These are phyloP conservation scores for Osmerus eperlanus DNA, from an alignment of 2,113 vertebrate genomes.

Conservation along the genomic window DNA sequence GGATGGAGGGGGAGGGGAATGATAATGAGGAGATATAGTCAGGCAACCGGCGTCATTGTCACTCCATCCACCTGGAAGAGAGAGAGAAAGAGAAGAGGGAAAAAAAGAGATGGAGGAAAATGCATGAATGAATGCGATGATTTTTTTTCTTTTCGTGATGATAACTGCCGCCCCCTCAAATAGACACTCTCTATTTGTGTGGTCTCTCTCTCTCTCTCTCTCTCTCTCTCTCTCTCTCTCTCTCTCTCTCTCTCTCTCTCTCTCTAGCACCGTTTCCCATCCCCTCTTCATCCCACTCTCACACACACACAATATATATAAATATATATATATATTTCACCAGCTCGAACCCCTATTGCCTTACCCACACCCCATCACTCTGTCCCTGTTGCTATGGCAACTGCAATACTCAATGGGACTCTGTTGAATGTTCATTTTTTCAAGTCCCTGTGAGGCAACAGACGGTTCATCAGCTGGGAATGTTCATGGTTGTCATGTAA, in stretches of 20 bases:
- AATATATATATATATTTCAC: conserved; percentile 1
- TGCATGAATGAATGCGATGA: conserved; percentile 30
- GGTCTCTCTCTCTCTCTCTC: not conserved
- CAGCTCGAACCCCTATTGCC: not conserved
- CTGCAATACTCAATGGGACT: conserved; percentile 57
- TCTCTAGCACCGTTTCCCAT: not conserved
- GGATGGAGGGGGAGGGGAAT: conserved; percentile 37
- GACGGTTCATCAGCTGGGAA: not conserved
- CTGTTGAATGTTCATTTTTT: conserved; percentile 36
- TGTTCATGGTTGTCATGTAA: conserved; percentile 9
- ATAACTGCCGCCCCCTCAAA: conserved; percentile 2
- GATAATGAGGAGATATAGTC: conserved; percentile 37
- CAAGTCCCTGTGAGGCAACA: conserved; percentile 1
- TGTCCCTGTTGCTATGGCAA: conserved; percentile 70
- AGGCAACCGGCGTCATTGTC: conserved; percentile 31
- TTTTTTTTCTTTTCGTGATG: not conserved
- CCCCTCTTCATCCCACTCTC: not conserved
- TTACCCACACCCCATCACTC: conserved; percentile 49
- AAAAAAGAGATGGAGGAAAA: conserved; percentile 15
- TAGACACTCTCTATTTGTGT: not conserved
- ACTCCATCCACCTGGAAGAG: conserved; percentile 35
- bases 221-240: not conserved
- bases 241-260: conserved; percentile 1
- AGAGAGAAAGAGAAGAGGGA: conserved; percentile 6
- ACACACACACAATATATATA: not conserved